Evolutionary conservation across 2,113 vertebrate genomes (phyloP).

Genomic region (Sialia sialis): DNA sequence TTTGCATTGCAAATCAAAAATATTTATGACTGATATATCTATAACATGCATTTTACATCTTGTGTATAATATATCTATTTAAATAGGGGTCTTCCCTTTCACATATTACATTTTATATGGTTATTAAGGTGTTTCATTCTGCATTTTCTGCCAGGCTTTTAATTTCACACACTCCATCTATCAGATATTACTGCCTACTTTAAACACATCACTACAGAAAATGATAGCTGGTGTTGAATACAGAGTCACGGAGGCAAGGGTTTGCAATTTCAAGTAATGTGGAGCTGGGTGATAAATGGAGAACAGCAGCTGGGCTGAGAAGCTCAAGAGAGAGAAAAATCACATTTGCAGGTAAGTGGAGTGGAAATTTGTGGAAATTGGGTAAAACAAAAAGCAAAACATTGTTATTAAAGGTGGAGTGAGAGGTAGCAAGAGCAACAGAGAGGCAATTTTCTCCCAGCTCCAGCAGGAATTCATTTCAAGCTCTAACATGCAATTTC

Average conservation of each 20-base stretch:
- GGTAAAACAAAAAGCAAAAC: not conserved
- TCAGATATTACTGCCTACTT: not conserved
- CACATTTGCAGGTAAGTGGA: constrained; percentile 17
- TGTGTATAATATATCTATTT: not conserved
- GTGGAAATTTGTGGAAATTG: constrained; percentile 6
- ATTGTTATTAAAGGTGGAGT: not conserved
- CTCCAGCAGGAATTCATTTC: constrained; percentile 3
- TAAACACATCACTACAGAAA: not conserved
- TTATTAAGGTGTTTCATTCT: not conserved
- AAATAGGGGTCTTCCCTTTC: not conserved
- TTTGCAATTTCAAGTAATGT: not conserved
- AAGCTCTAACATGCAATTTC: not conserved
- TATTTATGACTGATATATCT: not conserved
- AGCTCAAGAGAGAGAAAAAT: not conserved
- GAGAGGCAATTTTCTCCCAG: not conserved
- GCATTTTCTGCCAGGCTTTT: not conserved
- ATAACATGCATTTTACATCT: not conserved
- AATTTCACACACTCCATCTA: not conserved
- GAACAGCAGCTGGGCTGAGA: not conserved
- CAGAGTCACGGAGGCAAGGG: rapidly evolving
- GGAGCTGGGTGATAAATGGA: not conserved
- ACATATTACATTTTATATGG: not conserved
- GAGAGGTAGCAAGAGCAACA: not conserved
- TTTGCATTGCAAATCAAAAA: not conserved
- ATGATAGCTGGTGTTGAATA: not conserved